A percentile compares a stretch with the other conserved stretches of the same genome.
Evolutionary conservation across 2,797 vertebrate species (phyloP).

Genomic region (Nyctalus aviator): DNA sequence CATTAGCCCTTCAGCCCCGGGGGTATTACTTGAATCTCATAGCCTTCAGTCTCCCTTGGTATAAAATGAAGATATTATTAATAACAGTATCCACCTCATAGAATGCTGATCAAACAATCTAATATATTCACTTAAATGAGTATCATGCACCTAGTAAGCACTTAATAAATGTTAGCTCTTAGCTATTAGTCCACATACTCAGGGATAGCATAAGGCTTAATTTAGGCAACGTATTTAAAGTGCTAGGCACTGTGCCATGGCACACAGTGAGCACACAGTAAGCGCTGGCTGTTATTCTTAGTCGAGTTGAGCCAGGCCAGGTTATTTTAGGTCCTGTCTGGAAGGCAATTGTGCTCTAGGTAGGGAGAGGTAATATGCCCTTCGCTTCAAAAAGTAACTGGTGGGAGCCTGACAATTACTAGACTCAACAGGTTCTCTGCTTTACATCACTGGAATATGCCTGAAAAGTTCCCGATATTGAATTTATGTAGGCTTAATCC

Average conservation of each 20-base stretch:
- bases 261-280: conserved; percentile 27
- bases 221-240: conserved; percentile 66
- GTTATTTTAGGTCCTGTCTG: conserved; percentile 79
- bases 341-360: conserved; percentile 60
- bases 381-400: conserved; percentile 37
- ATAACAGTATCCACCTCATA: background rate
- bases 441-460: conserved; percentile 59
- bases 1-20: background rate
- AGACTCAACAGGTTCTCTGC: conserved; percentile 63
- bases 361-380: conserved; percentile 10
- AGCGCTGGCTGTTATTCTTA: conserved; percentile 73
- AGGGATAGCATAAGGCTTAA: conserved; percentile 43
- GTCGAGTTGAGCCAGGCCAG: conserved; percentile 66
- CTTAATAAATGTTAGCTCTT: background rate
- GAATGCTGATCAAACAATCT: background rate
- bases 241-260: conserved; percentile 49
- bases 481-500: background rate
- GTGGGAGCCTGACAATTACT: conserved; percentile 49
- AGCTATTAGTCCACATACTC: background rate
- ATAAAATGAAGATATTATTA: background rate
- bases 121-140: background rate
- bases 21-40: background rate
- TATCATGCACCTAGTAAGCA: background rate
- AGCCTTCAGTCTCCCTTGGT: background rate
- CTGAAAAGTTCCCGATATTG: conserved; percentile 57